Evolutionary conservation across 2,113 vertebrate genomes (phyloP).

Genomic region (Nothocercus nigrocapillus): DNA sequence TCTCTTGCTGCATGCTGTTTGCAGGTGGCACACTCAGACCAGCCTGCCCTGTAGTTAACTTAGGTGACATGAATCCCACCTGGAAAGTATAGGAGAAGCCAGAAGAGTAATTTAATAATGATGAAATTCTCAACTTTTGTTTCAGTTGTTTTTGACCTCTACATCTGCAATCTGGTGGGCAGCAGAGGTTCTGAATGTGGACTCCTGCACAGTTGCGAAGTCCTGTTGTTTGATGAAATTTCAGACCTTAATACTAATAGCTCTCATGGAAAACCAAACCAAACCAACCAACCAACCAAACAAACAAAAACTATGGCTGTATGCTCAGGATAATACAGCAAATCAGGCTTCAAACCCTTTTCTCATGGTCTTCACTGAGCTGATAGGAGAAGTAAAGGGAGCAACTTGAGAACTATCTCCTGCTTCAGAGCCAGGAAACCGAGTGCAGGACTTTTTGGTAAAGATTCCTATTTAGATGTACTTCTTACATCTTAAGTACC

Average conservation of each 20-base stretch:
- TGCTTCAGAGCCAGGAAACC: not conserved
- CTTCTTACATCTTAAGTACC: not conserved
- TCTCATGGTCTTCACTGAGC: not conserved
- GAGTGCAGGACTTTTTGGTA: not conserved
- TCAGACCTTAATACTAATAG: not conserved
- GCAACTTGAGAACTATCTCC: not conserved
- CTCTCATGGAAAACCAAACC: not conserved
- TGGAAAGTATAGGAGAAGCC: not conserved
- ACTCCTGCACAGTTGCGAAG: not conserved
- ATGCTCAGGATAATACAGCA: not conserved
- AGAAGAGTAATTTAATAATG: not conserved
- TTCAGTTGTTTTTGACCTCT: not conserved
- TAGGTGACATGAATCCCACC: not conserved
- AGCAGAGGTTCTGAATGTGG: not conserved
- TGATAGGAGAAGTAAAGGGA: not conserved
- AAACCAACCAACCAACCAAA: too few species aligned
- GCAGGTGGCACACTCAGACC: not conserved
- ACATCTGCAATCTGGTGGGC: not conserved
- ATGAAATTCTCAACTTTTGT: not conserved
- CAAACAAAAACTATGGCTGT: not conserved
- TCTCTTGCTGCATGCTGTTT: not conserved
- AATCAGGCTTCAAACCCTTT: not conserved
- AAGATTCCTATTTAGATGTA: not conserved
- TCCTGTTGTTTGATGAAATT: not conserved
- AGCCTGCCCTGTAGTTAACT: not conserved